These are phyloP conservation scores for Candidula unifasciata DNA, from an alignment of 2,888 invertebrate species.

Conservation along the genomic window DNA sequence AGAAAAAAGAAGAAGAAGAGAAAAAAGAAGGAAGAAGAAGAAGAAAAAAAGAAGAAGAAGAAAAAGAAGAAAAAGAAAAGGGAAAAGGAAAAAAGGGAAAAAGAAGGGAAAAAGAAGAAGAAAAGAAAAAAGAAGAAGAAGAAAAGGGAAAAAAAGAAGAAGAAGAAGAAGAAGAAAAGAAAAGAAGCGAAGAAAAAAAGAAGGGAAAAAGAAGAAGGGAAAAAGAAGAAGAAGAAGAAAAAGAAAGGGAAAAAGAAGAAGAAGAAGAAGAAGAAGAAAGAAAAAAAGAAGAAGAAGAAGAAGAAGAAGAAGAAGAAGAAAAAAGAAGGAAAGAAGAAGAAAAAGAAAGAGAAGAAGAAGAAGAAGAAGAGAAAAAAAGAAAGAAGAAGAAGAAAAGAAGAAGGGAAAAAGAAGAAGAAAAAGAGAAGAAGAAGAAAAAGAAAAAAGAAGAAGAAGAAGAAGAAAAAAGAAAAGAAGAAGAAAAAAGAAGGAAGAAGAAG, in stretches of 20 bases:
- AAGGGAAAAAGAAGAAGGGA: not conserved
- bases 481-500: not conserved
- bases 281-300: not conserved
- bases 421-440: not conserved
- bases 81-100: not conserved
- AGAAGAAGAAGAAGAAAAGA: not conserved
- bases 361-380: not conserved
- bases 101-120: not conserved
- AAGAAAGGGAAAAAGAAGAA: not conserved
- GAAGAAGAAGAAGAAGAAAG: not conserved
- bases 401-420: not conserved
- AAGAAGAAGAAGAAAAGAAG: not conserved
- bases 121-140: not conserved
- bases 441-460: not conserved
- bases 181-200: not conserved
- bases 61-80: no score
- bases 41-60: no score
- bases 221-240: not conserved
- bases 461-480: not conserved
- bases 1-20: no score
- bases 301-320: not conserved
- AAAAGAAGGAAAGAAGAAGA: not conserved
- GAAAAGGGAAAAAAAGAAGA: not conserved
- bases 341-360: not conserved
- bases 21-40: no score